These are phyloP conservation scores for Ephialtes manifestator DNA, from an alignment of 2,888 invertebrate species.

Conservation along the genomic window DNA sequence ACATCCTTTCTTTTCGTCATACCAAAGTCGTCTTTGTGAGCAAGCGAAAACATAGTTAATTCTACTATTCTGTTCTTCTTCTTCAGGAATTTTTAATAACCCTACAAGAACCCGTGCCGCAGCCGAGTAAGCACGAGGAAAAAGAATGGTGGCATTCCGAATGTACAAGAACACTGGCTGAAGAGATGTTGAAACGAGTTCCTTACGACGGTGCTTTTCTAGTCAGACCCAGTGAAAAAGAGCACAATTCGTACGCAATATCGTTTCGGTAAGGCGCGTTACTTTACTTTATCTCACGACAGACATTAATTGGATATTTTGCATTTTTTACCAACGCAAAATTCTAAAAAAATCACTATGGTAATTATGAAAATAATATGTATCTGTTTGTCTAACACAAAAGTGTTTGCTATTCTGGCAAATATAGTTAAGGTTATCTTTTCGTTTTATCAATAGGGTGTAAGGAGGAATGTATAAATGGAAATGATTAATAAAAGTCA, in stretches of 20 bases:
- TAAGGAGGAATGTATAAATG: too few relatives aligned
- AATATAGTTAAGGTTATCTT: too few relatives aligned
- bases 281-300: not conserved
- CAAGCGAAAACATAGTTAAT: too few relatives aligned
- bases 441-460: not conserved
- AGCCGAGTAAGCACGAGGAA: constrained; percentile 97
- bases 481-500: too few relatives aligned
- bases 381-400: too few relatives aligned
- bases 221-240: constrained; percentile 96
- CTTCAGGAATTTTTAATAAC: constrained; percentile 94
- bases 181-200: constrained; percentile 94
- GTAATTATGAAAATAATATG: not conserved
- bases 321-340: not conserved
- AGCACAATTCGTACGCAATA: constrained; percentile 94
- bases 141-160: constrained; percentile 97
- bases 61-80: not conserved
- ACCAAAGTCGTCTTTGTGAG: too few relatives aligned
- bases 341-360: not conserved
- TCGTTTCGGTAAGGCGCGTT: constrained; percentile 92
- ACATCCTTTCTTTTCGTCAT: too few relatives aligned
- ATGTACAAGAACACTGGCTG: constrained; percentile 93
- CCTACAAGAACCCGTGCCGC: constrained; percentile 96
- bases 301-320: constrained; percentile 1
- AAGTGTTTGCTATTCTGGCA: too few relatives aligned
- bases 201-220: constrained; percentile 97